Conservation (phyloP, 1,140 invertebrate species). For the Physella acuta region DNA sequence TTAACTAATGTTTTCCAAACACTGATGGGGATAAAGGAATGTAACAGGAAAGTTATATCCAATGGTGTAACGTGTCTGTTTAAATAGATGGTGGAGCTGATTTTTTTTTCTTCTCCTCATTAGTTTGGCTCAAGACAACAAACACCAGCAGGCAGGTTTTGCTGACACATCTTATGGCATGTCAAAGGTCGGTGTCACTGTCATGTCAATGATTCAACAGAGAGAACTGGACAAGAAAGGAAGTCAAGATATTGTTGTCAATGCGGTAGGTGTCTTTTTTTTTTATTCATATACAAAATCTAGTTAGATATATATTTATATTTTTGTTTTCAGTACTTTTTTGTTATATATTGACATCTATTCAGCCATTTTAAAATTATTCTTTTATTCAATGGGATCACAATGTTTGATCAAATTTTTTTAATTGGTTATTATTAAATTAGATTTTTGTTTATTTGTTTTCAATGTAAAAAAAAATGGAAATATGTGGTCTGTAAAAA, state of each 20-base stretch:
- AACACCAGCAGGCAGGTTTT: constrained; percentile 66
- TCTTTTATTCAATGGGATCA: not conserved
- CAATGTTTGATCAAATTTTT: not conserved
- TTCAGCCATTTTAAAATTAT: not conserved
- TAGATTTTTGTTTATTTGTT: too few species aligned
- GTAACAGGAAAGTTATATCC: too few species aligned
- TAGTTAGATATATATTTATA: not conserved
- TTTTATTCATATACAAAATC: not conserved
- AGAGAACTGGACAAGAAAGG: constrained; percentile 64
- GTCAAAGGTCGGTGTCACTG: constrained; percentile 70
- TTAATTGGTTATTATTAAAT: too few species aligned
- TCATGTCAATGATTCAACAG: constrained; percentile 70
- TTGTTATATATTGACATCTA: not conserved
- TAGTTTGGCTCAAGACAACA: constrained; percentile 65
- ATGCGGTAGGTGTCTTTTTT: constrained; percentile 62
- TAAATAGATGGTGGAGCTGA: too few species aligned
- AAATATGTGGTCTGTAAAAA: too few species aligned
- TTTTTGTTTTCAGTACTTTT: not conserved
- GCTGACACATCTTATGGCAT: constrained; percentile 67
- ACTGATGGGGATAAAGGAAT: too few species aligned
- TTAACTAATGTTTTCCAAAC: too few species aligned
- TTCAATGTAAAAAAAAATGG: too few species aligned
- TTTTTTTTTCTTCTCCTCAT: not conserved
- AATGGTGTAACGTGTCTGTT: too few species aligned
- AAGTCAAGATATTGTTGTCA: constrained; percentile 67